Conservation (phyloP, 2,113 vertebrate species). For the Aegithalos caudatus region DNA sequence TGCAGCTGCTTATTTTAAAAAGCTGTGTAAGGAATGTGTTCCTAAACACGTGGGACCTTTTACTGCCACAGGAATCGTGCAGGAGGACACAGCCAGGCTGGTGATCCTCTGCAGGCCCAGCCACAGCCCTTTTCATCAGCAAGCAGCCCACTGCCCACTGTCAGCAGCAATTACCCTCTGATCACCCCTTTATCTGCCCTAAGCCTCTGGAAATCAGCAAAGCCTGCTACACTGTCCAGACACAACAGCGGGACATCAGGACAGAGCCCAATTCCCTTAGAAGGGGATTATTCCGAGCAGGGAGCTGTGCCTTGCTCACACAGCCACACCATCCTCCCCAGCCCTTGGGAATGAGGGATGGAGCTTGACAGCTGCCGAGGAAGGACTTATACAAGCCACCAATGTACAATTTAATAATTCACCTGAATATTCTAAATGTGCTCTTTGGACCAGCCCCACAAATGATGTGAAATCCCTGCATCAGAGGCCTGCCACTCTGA, state of each 20-base stretch:
- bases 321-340: background rate
- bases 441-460: background rate
- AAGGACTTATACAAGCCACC: background rate
- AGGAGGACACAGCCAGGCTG: background rate
- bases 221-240: background rate
- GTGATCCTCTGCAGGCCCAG: background rate
- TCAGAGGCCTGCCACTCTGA: background rate
- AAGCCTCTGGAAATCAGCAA: background rate
- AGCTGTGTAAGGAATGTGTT: constrained; percentile 14
- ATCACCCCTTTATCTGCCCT: background rate
- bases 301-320: background rate
- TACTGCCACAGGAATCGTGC: background rate
- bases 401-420: fast-evolving
- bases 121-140: background rate
- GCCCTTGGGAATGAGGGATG: background rate
- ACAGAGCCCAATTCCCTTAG: fast-evolving
- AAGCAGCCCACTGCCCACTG: background rate
- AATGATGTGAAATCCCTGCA: fast-evolving
- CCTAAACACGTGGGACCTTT: background rate
- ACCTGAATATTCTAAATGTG: background rate
- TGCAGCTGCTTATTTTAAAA: background rate
- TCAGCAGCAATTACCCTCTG: background rate
- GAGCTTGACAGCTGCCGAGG: background rate
- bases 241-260: background rate
- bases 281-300: background rate